These are phyloP conservation scores for Tretioscincus oriximinensis DNA, from an alignment of 2,113 vertebrate genomes.

Conservation along the genomic window DNA sequence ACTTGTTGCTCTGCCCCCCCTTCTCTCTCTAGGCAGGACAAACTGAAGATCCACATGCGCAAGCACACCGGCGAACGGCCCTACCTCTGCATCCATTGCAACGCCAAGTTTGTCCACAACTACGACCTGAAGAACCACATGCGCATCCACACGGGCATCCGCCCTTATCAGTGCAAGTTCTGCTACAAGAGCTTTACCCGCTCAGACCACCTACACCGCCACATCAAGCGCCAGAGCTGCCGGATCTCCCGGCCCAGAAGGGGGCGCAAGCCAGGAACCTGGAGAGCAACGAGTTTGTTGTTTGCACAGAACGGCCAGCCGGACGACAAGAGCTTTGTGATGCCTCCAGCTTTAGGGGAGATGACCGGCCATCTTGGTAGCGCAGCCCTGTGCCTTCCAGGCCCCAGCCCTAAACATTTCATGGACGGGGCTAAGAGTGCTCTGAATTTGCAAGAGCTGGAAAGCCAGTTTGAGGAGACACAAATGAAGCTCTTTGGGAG, in stretches of 20 bases:
- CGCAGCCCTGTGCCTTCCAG: constrained; percentile 74
- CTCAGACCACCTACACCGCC: constrained; percentile 95
- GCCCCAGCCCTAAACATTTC: constrained; percentile 78
- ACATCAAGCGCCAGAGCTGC: constrained; percentile 97
- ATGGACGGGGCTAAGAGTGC: constrained; percentile 71
- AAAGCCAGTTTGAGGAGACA: constrained; percentile 78
- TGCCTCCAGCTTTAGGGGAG: constrained; percentile 67
- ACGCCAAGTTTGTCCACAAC: constrained; percentile 97
- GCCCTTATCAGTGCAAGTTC: constrained; percentile 97
- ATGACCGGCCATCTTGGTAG: constrained; percentile 68
- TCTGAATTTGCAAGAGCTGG: constrained; percentile 81
- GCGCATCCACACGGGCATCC: constrained; percentile 95
- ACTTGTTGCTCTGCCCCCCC: fast-evolving
- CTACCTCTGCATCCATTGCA: constrained; percentile 98
- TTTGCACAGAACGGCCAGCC: constrained; percentile 69
- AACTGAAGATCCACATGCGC: constrained; percentile 98
- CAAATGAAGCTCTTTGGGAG: constrained; percentile 81
- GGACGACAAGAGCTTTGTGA: constrained; percentile 73
- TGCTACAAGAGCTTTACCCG: constrained; percentile 99
- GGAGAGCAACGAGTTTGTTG: constrained; percentile 85
- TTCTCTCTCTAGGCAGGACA: constrained; percentile 87
- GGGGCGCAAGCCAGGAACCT: constrained; percentile 86
- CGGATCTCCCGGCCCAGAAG: constrained; percentile 84
- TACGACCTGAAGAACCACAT: constrained; percentile 99
- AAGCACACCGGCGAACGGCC: constrained; percentile 98